Evolutionary conservation across 2,797 vertebrate species (phyloP).

Genomic region (Naso thynnoides): DNA sequence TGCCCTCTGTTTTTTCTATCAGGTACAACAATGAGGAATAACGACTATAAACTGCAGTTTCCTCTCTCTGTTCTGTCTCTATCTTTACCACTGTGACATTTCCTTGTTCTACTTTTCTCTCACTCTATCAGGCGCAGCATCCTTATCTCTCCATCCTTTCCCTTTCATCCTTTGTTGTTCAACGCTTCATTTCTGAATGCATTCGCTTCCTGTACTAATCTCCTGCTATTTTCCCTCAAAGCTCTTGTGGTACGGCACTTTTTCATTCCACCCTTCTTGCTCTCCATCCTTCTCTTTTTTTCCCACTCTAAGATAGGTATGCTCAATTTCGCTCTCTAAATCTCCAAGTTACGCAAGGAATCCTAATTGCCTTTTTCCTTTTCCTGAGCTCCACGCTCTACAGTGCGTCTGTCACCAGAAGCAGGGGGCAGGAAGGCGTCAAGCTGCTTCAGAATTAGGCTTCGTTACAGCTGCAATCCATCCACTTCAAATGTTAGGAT

Average conservation of each 20-base stretch:
- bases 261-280: conserved; percentile 50
- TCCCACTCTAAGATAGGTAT: conserved; percentile 74
- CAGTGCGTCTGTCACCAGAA: conserved; percentile 47
- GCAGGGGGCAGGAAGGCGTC: conserved; percentile 20
- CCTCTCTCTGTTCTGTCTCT: conserved; percentile 40
- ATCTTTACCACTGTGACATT: conserved; percentile 55
- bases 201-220: conserved; percentile 81
- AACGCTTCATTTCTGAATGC: conserved; percentile 73
- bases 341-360: conserved; percentile 77
- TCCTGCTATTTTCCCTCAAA: conserved; percentile 80
- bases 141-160: conserved; percentile 64
- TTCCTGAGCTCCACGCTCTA: conserved; percentile 53
- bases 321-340: conserved; percentile 82
- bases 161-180: conserved; percentile 71
- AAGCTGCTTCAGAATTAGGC: conserved; percentile 28
- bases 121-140: conserved; percentile 25
- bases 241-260: conserved; percentile 51
- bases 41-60: conserved; percentile 33
- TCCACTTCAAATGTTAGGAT: conserved; percentile 28
- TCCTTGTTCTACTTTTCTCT: conserved; percentile 52
- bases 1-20: conserved; percentile 23
- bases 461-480: conserved; percentile 17
- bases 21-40: conserved; percentile 35
- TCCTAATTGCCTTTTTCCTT: conserved; percentile 84
- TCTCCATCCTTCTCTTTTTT: conserved; percentile 27